Evolutionary conservation across 2,797 vertebrate species (phyloP).

Genomic region (Acropternis orthonyx): DNA sequence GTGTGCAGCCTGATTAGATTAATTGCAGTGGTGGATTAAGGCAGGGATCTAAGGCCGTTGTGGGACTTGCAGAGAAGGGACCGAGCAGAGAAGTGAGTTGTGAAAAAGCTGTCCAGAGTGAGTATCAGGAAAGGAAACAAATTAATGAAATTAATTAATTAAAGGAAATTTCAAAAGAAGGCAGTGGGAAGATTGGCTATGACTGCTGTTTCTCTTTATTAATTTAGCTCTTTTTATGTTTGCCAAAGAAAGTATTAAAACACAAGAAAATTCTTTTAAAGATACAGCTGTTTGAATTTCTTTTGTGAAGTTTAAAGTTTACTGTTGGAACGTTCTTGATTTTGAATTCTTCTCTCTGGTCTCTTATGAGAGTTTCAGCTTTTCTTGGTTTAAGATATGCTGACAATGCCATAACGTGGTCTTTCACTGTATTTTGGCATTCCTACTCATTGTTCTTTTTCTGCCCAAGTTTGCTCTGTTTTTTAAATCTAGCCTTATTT

Average conservation of each 20-base stretch:
- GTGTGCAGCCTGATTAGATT: not conserved
- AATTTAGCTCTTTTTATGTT: not conserved
- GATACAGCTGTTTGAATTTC: not conserved
- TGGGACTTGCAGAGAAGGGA: not conserved
- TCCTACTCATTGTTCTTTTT: constrained; percentile 50
- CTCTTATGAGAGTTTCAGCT: constrained; percentile 30
- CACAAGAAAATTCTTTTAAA: not conserved
- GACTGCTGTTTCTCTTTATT: not conserved
- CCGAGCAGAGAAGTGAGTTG: not conserved
- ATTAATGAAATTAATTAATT: not conserved
- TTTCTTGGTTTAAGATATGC: constrained; percentile 52
- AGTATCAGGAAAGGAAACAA: not conserved
- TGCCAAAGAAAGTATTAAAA: not conserved
- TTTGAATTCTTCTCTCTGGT: constrained; percentile 30
- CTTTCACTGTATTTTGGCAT: constrained; percentile 35
- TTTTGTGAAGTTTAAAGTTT: not conserved
- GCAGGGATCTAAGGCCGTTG: not conserved
- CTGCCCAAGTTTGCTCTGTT: constrained; percentile 55
- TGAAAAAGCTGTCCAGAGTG: not conserved
- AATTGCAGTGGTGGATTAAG: constrained; percentile 22
- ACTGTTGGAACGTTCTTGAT: constrained; percentile 12
- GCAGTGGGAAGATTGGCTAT: not conserved
- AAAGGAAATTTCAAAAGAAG: not conserved
- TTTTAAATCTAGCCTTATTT: constrained; percentile 59
- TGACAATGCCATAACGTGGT: constrained; percentile 45